Base-by-base conservation (phyloP, 2,113 vertebrate genomes). In the Leptobrachium ailaonicum region DNA sequence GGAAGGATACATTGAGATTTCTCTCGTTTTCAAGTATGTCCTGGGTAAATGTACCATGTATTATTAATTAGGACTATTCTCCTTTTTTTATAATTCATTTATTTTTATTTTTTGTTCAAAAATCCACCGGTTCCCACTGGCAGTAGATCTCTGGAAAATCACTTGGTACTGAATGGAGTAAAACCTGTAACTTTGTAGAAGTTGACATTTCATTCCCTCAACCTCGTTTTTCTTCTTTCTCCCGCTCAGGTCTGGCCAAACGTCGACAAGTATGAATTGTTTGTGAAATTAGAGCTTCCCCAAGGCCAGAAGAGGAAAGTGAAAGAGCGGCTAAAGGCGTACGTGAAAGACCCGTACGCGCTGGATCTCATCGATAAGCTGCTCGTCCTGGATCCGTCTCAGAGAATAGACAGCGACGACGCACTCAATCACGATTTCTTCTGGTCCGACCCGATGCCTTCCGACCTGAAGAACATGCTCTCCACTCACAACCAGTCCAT, bases 371-470 rank as follows among this genome's bases (percentile, higher is more conserved):
- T 99, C 0, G 98, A 99, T 79, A 98, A 96, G 73, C 87, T 99
- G n/a, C 92, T 99, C 78, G 97, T 99, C n/a, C 91, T 99, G 82
- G 97, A 99, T 45, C 97, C 97, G 0, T 88, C 94, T 0, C 96
- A 98, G 87, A 93, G 98, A 58, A 96, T 90, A 0, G 97, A 99
- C 90, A 99, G 98, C 0, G 98, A 99, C 0, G 97, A 99, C 0
- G 98, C 98, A 0, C 94, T 99, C 67, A 99, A 99, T 87, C 97
- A 99, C 0, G 97, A 99, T 88, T 99, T 99, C 91, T 99, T 99
- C 92, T 99, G 98, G 98, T 98, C 96, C 0, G 97, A 99, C 87
- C 98, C 98, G 43, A 99, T 99, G 98, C 98, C 98, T 0, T 99
- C 97, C 0, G 98, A 99, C 89, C 94, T 99, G 77, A 99, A 98